Evolutionary conservation across 2,888 invertebrate genomes (phyloP).

Genomic region (Anticlea derivata): DNA sequence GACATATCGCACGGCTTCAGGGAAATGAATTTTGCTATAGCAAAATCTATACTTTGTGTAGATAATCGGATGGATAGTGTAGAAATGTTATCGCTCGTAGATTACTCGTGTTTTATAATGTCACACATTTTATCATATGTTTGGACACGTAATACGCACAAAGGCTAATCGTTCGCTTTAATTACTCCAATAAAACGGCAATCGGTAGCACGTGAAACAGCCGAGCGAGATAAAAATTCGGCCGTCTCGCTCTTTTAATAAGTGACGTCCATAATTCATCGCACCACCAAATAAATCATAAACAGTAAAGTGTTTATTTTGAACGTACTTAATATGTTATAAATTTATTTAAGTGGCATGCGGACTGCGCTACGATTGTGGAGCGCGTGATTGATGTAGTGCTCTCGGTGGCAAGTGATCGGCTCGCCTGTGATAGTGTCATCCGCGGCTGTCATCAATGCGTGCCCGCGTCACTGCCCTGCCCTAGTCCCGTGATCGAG

Average conservation of each 20-base stretch:
- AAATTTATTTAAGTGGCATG: conserved; percentile 82
- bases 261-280: conserved; percentile 78
- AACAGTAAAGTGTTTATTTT: conserved; percentile 82
- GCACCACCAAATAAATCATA: conserved; percentile 81
- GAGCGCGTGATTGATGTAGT: conserved; percentile 78
- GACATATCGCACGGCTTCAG: too few relatives aligned
- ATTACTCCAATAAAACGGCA: conserved; percentile 81
- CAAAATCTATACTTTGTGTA: conserved; percentile 50
- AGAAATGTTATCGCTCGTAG: conserved; percentile 57
- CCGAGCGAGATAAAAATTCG: conserved; percentile 65
- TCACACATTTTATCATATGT: conserved; percentile 70
- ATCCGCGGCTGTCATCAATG: conserved; percentile 49
- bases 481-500: conserved; percentile 43
- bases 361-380: conserved; percentile 69
- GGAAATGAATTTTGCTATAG: conserved; percentile 34
- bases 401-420: conserved; percentile 66
- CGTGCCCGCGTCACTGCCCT: conserved; percentile 41
- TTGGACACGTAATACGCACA: conserved; percentile 65
- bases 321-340: conserved; percentile 82
- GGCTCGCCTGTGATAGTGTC: conserved; percentile 70
- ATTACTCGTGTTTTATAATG: conserved; percentile 62
- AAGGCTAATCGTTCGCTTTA: conserved; percentile 72
- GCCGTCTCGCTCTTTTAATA: conserved; percentile 68
- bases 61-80: conserved; percentile 52
- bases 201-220: conserved; percentile 77